A percentile compares a stretch with the other conserved stretches of the same genome.
Evolutionary conservation across 2,113 vertebrate genomes (phyloP).

Genomic region (human (Homo sapiens)): GRCh38 chr13:99373501-99374000

Average conservation of each 20-base stretch:
- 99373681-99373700: neutral
- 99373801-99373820: fast-evolving
- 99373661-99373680: neutral
- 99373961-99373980: neutral
- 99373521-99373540: neutral
- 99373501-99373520: neutral
- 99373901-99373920: neutral
- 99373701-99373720: neutral
- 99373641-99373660: no score
- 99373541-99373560: neutral
- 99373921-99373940: neutral
- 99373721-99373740: neutral
- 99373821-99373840: neutral
- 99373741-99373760: neutral
- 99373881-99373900: neutral
- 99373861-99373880: neutral
- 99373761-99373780: neutral
- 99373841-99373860: neutral
- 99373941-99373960: neutral
- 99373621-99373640: neutral
- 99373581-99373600: fast-evolving
- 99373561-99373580: neutral
- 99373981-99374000: neutral
- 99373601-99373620: neutral
- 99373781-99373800: neutral